phyloP scores from a whole-genome alignment of 2,797 vertebrate genomes.

The Anguilla pacifica region DNA sequence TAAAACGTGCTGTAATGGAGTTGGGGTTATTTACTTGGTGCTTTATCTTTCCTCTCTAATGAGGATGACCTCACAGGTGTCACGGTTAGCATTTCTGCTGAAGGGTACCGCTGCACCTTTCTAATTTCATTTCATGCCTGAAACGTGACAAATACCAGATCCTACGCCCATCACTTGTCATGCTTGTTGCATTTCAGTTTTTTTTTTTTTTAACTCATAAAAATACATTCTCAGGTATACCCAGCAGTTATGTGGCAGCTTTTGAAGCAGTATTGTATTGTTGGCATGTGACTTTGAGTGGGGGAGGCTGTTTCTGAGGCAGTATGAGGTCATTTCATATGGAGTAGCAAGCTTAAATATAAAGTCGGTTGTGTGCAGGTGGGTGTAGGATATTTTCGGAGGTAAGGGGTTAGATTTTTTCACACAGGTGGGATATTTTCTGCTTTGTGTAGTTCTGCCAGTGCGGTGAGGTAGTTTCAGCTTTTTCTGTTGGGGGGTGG shows the following conservation, averaged over 20 bases:
- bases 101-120: background rate
- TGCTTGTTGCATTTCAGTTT: background rate
- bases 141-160: background rate
- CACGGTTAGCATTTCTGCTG: background rate
- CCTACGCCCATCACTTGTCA: background rate
- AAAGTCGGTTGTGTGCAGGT: background rate
- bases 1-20: background rate
- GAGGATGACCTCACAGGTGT: background rate
- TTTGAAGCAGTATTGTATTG: background rate
- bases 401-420: too few species aligned
- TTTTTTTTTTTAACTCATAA: background rate
- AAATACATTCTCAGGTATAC: background rate
- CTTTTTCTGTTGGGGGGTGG: too few species aligned
- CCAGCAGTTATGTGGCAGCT: background rate
- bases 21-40: background rate
- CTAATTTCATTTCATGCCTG: background rate
- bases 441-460: background rate
- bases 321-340: background rate
- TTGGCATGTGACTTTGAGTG: background rate
- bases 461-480: too few species aligned
- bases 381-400: too few species aligned
- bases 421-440: background rate
- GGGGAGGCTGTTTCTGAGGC: too few species aligned
- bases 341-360: background rate
- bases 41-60: background rate